Base-by-base conservation (phyloP, 2,888 invertebrate genomes). In the Eumerus sabulonum region DNA sequence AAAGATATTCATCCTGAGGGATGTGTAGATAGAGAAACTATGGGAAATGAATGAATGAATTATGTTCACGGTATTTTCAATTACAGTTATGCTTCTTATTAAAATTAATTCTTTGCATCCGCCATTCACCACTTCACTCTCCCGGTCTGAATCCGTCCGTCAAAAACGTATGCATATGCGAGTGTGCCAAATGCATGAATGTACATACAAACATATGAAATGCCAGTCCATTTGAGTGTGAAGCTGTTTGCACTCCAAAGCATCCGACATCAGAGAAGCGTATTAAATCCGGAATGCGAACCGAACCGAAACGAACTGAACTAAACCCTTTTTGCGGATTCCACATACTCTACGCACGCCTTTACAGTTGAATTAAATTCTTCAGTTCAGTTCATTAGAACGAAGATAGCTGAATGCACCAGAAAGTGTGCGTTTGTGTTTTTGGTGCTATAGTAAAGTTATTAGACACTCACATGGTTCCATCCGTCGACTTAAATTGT, bases 81-180 rank as follows among this genome's bases (percentile, higher is more conserved):
- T 82, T 83, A 81, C 70, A 81, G 76, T 83, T 72, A 83, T 82
- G 82, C 83, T 77, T 68, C 74, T 74, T 81, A 82, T 83, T 82
- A 82, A 83, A 81, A 74, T 67, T 70, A 82, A 81, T 81, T 81
- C 27, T 54, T 44, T 56, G 38, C 63, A 51, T 68, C 68, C 68
- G 48, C 42, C 13, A 36, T 13, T 17, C 13, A 19, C 45, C 45
- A 1, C n/a, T 12, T 14, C 19, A 9, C 19, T 42, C n/a, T n/a
- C n/a, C 17, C 35, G 13, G 14, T 17, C n/a, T 9, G 2, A 1
- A 40, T 40, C 40, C 2, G 40, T 5, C 40, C 3, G n/a, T 40
- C 12, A 40, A 11, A n/a, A 40, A 2, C 40, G 11, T 36, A 36
- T 27, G 27, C 27, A 4, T 2, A 7, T 27, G 27, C 27, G 7